Conservation (phyloP, 2,888 invertebrate genomes). For the Pachymerium ferrugineum region DNA sequence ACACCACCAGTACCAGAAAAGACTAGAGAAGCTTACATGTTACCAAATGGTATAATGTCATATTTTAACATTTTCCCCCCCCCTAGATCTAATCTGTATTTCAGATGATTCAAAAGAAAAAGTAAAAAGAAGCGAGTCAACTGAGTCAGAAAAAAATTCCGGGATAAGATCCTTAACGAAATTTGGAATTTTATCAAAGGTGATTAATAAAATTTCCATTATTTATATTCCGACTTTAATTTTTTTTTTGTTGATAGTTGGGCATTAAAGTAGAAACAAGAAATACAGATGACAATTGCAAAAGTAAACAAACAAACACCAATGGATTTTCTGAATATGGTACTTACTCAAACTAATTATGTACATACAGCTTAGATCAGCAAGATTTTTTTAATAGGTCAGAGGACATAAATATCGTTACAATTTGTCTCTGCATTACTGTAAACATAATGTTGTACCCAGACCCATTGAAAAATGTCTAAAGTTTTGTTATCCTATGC, state of each 20-base stretch:
- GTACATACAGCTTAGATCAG: no score
- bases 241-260: not conserved
- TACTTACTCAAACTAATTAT: no score
- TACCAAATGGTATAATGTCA: conserved; percentile 33
- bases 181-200: conserved; percentile 9
- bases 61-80: no score
- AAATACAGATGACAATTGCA: no score
- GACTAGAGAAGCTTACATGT: conserved; percentile 35
- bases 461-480: no score
- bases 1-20: conserved; percentile 36
- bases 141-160: not conserved
- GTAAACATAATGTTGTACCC: no score
- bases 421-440: no score
- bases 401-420: no score
- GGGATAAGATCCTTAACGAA: not conserved
- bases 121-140: not conserved
- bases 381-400: no score
- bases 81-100: not conserved
- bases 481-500: no score
- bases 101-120: not conserved
- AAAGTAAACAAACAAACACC: no score
- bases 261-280: not conserved
- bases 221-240: not conserved
- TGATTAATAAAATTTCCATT: not conserved
- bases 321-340: no score